Conservation (phyloP, 2,888 invertebrate genomes). For the Rotaria socialis region DNA sequence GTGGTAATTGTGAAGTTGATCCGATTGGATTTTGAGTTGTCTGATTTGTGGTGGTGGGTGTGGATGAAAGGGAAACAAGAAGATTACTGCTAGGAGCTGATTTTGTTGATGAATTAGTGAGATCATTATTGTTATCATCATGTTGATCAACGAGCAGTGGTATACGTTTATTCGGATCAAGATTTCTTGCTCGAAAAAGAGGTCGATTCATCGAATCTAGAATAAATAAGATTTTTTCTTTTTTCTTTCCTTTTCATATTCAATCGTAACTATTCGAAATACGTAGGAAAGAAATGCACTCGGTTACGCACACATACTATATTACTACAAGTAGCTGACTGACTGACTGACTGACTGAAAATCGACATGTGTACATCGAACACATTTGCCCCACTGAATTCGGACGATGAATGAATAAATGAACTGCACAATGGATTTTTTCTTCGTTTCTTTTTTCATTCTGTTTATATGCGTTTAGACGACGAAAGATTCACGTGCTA, state of each 20-base stretch:
- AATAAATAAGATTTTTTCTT: not conserved
- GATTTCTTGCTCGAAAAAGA: slow-evolving; percentile 23
- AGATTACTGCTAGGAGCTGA: not conserved
- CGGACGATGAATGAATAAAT: slow-evolving; percentile 25
- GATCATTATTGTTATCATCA: slow-evolving; percentile 33
- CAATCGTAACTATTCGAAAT: not conserved
- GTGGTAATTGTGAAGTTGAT: not conserved
- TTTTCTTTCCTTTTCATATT: slow-evolving; percentile 8
- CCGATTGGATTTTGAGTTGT: not conserved
- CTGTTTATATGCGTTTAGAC: not conserved
- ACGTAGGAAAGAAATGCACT: not conserved
- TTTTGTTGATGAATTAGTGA: not conserved
- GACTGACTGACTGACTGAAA: slow-evolving; percentile 24
- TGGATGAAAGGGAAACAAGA: not conserved
- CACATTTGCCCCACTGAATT: not conserved
- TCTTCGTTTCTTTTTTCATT: not conserved
- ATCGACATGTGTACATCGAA: not conserved
- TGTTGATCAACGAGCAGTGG: slow-evolving; percentile 13
- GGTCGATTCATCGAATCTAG: slow-evolving; percentile 35
- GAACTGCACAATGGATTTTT: not conserved
- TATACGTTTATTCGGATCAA: slow-evolving; percentile 35
- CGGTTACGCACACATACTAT: not conserved
- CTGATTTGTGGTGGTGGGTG: not conserved
- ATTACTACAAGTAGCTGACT: slow-evolving; percentile 14
- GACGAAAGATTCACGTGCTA: slow-evolving; percentile 14